Base-by-base conservation (phyloP, 1,140 invertebrate genomes). In the Antheraea mylitta region DNA sequence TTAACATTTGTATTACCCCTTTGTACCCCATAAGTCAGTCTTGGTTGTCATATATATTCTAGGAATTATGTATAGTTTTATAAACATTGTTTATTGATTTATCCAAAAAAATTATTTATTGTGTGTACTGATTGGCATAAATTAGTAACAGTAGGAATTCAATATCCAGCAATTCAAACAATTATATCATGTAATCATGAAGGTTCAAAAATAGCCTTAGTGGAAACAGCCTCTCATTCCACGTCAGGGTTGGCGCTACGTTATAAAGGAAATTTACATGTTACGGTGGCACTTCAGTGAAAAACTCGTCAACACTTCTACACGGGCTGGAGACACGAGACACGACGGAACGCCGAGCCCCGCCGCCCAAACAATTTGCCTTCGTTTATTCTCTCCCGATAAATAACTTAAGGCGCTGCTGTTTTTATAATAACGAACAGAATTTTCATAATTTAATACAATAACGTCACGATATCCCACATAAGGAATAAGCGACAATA, bases 291-390 rank as follows among this genome's bases (percentile, higher is more conserved):
- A 53, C 45, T 53, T n/a, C 45, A 53, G 45, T 53, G 45, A 53
- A 53, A 53, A 53, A 53, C 45, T 53, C 45, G 45, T 53, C 45
- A 53, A 53, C 45, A 53, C 45, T 53, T 53, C 45, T 4, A 53
- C 45, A 53, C 11, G 45, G 45, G 16, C 45, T 16, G 11, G 45
- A 53, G 45, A 53, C 9, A 5, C 45, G 45, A 53, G 9, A 16
- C 45, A 13, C 4, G 9, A n/a, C 9, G 16, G 45, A 9, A n/a
- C 45, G 5, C 10, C 9, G 45, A 6, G 5, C 4, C 45, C 4
- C 11, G 45, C 45, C 16, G 16, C 45, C 45, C 16, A n/a, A 53
- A 53, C 45, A 53, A 53, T 53, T 53, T 53, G 45, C 45, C 45
- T 16, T n/a, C 45, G 16, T 53, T 53, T 53, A 53, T 53, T 13